Evolutionary conservation across 2,888 invertebrate genomes (phyloP), one percentile per base, ranked within the genome.

Genomic region (Philhelius pedissequus): DNA sequence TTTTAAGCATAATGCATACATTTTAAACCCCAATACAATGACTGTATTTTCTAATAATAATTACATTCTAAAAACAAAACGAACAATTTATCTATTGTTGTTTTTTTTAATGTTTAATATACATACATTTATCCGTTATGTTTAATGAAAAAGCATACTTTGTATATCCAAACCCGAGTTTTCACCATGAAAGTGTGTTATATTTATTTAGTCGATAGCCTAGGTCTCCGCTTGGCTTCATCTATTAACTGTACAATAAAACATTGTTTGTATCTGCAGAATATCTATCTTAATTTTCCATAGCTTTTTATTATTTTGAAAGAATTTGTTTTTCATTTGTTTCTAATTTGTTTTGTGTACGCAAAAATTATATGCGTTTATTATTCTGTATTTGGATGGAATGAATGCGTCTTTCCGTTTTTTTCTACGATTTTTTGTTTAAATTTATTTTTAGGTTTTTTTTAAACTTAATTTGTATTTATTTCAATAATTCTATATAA

Each of bases 381-480:
- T 84, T 84, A 84, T 84, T 80, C 80, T 84, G 75, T 80, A 84
- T 76, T 84, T 84, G 84, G 84, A 84, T 84, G 84, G 84, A 84
- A 84, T 84, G 84, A 84, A 84, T 80, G 76, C 75, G 75, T 80
- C 74, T 79, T 84, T 68, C 52, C 52, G 56, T 56, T 56, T 68
- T 66, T 77, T 68, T 45, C 32, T 71, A 66, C 22, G 30, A 56
- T 62, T 64, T 82, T 54, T 40, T 83, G 56, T 76, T 79, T 83
- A 76, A 73, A 86, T 84, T 79, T 86, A 86, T 86, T 75, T 87
- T 78, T 71, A 73, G 68, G 50, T 77, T 79, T 73, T 35, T 86
- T 79, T n/a, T n/a, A n/a, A n/a, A 30, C 52, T 52, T 76, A 83
- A 75, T 81, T 82, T 86, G 70, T 78, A 74, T 78, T 73, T 78